A percentile compares a stretch with the other conserved stretches of the same genome.
Evolutionary conservation across 2,888 invertebrate genomes (phyloP).

Genomic region (Cantharis rufa): DNA sequence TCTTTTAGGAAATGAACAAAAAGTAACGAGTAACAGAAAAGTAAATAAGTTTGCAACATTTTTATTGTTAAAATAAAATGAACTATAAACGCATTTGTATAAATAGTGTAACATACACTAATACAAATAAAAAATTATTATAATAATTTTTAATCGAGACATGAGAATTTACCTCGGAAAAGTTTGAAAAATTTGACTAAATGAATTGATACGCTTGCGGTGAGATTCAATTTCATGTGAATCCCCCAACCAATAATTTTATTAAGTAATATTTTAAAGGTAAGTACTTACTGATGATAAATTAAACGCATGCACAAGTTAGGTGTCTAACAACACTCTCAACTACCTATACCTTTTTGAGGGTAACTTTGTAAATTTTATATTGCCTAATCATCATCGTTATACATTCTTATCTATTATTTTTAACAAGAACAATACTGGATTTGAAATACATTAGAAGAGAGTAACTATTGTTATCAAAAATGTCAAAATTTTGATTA

Average conservation of each 20-base stretch:
- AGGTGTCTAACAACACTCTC: neutral
- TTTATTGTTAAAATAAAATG: neutral
- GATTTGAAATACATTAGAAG: conserved; percentile 13
- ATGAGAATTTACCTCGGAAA: neutral
- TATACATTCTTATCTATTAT: conserved; percentile 4
- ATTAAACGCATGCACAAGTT: neutral
- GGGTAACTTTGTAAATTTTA: neutral
- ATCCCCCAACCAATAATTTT: neutral
- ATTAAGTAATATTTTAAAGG: neutral
- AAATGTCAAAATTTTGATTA: neutral
- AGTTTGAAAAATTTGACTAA: neutral
- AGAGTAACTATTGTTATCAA: conserved; percentile 4
- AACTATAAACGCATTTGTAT: neutral
- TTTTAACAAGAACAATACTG: conserved; percentile 23
- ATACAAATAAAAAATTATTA: neutral
- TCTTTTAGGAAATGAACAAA: neutral
- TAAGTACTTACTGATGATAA: neutral
- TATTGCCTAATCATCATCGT: neutral
- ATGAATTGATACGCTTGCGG: neutral
- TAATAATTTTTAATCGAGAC: neutral
- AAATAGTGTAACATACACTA: neutral
- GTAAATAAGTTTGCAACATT: neutral
- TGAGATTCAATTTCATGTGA: neutral
- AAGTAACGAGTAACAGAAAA: neutral
- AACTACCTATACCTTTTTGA: neutral